Evolutionary conservation across 2,113 vertebrate genomes (phyloP).

Genomic region (Burhinus bistriatus): DNA sequence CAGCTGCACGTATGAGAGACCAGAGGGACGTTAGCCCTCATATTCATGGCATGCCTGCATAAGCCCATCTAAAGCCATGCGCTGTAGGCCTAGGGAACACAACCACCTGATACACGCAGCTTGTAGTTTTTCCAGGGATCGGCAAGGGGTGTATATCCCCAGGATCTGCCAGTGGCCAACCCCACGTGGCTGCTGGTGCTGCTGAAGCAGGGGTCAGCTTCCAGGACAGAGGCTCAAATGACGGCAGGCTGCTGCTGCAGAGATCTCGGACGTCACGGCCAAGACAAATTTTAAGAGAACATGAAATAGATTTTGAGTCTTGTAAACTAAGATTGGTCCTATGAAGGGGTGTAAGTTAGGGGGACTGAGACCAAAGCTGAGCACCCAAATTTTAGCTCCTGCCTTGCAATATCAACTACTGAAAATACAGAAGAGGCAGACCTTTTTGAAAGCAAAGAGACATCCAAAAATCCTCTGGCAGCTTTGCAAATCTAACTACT

Average conservation of each 20-base stretch:
- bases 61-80: not conserved
- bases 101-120: rapidly evolving
- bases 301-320: not conserved
- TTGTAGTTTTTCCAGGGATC: not conserved
- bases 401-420: not conserved
- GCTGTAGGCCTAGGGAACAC: not conserved
- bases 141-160: not conserved
- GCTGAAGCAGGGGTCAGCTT: not conserved
- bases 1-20: not conserved
- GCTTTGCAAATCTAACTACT: not conserved
- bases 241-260: not conserved
- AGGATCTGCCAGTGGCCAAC: not conserved
- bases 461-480: not conserved
- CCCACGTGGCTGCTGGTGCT: not conserved
- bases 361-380: not conserved
- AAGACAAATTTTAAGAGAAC: not conserved
- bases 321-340: not conserved
- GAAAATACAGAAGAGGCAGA: not conserved
- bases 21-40: not conserved
- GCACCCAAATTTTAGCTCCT: not conserved
- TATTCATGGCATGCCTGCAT: not conserved
- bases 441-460: not conserved
- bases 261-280: not conserved
- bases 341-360: not conserved
- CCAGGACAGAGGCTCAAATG: not conserved